Evolutionary conservation across 2,113 vertebrate genomes (phyloP).

Genomic region (Muscicapa adusta): DNA sequence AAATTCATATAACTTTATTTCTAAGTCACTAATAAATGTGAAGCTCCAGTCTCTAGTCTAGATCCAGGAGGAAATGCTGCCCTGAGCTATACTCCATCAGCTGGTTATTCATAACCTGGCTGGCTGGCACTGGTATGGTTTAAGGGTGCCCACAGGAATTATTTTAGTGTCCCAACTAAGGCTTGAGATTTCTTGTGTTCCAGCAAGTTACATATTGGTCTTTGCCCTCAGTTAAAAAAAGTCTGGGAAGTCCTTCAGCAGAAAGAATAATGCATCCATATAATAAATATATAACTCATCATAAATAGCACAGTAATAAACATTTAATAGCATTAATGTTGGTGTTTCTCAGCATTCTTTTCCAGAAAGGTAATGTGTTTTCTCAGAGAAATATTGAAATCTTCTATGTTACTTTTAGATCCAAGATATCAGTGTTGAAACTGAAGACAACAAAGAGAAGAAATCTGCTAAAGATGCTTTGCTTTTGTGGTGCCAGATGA

Average conservation of each 20-base stretch:
- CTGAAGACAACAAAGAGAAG: constrained; percentile 97
- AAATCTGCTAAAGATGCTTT: constrained; percentile 94
- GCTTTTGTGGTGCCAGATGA: constrained; percentile 99
- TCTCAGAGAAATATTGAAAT: background rate
- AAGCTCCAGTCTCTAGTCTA: background rate
- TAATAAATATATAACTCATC: background rate
- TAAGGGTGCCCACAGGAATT: background rate
- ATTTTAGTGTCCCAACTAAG: background rate
- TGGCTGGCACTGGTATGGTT: background rate
- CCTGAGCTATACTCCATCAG: background rate
- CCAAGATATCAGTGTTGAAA: constrained; percentile 96
- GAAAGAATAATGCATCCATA: background rate
- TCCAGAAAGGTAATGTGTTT: background rate
- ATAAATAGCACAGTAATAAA: background rate
- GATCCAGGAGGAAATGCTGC: background rate
- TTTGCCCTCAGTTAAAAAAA: background rate
- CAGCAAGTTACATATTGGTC: background rate
- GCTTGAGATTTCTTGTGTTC: background rate
- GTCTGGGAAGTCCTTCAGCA: background rate
- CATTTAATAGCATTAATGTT: background rate
- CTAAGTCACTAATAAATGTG: background rate
- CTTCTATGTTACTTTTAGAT: constrained; percentile 76
- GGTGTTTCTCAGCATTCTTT: background rate
- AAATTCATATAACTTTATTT: background rate
- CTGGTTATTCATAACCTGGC: background rate